Evolutionary conservation across 1,140 invertebrate species (phyloP).

Genomic region (Heliconius himera): DNA sequence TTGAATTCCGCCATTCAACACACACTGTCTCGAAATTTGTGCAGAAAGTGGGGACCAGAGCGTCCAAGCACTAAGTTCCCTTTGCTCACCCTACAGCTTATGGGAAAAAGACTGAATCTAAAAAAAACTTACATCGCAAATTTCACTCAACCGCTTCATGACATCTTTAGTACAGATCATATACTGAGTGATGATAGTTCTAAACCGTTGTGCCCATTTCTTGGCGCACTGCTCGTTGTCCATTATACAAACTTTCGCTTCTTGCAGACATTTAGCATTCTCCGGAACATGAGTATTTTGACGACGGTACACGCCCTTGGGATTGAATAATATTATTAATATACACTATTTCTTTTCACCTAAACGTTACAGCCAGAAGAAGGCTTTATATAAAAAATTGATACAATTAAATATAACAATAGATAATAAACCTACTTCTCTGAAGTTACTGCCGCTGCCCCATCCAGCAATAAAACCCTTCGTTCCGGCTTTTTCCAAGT

Average conservation of each 20-base stretch:
- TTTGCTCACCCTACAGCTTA: too few relatives aligned
- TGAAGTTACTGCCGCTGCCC: slow-evolving; percentile 70
- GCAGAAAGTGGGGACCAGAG: too few relatives aligned
- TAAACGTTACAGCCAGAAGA: not conserved
- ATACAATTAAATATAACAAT: not conserved
- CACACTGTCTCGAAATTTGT: too few relatives aligned
- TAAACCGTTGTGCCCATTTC: slow-evolving; percentile 70
- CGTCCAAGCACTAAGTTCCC: too few relatives aligned
- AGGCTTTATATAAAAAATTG: not conserved
- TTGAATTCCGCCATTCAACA: too few relatives aligned
- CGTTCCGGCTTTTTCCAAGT: slow-evolving; percentile 69
- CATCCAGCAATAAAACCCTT: slow-evolving; percentile 72
- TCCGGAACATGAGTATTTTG: slow-evolving; percentile 53
- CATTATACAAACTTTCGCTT: slow-evolving; percentile 74
- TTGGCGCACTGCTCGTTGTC: slow-evolving; percentile 74
- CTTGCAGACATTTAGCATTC: slow-evolving; percentile 69
- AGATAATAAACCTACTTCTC: slow-evolving; percentile 55
- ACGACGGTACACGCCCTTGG: slow-evolving; percentile 68
- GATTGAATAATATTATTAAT: slow-evolving; percentile 16
- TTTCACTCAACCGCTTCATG: slow-evolving; percentile 66
- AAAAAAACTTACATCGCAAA: slow-evolving; percentile 63
- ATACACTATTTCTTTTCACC: too few relatives aligned
- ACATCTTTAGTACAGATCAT: slow-evolving; percentile 77
- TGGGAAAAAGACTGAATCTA: too few relatives aligned
- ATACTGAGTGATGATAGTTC: slow-evolving; percentile 67